Conservation (phyloP, 1,140 invertebrate species). For the Achatina immaculata region DNA sequence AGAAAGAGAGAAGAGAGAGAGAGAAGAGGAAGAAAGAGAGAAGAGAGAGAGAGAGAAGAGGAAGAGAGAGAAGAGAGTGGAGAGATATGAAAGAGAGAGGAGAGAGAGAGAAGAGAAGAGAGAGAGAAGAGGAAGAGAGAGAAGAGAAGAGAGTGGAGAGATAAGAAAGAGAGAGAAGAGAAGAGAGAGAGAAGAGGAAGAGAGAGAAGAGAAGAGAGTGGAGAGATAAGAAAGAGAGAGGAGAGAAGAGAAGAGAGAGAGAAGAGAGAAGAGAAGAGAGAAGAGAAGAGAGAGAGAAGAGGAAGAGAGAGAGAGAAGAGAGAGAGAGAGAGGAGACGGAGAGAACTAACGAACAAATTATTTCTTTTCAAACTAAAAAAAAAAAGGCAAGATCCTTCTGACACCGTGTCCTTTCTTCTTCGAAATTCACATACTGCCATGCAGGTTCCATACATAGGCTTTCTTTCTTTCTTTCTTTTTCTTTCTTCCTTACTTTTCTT, state of each 20-base stretch:
- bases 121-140: not conserved
- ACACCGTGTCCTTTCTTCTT: no score
- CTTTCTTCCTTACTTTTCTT: no score
- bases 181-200: no score
- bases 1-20: slow-evolving; percentile 32
- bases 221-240: not conserved
- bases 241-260: slow-evolving; percentile 16
- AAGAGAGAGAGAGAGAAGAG: not conserved
- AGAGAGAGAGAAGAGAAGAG: not conserved
- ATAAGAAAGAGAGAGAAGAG: no score
- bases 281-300: not conserved
- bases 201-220: no score
- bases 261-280: not conserved
- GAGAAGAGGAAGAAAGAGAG: slow-evolving; percentile 29
- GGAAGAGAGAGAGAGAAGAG: slow-evolving; percentile 12
- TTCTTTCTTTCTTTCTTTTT: no score
- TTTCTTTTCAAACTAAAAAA: no score
- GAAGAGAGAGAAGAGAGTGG: not conserved
- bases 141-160: not conserved
- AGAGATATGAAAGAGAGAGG: no score
- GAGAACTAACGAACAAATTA: not conserved
- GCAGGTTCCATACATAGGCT: no score
- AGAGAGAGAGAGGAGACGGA: no score
- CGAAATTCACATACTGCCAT: no score
- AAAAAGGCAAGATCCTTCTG: no score